A percentile compares a stretch with the other conserved stretches of the same genome.
Evolutionary conservation across 2,113 vertebrate species (phyloP).

Genomic region (Malurus cyaneus): DNA sequence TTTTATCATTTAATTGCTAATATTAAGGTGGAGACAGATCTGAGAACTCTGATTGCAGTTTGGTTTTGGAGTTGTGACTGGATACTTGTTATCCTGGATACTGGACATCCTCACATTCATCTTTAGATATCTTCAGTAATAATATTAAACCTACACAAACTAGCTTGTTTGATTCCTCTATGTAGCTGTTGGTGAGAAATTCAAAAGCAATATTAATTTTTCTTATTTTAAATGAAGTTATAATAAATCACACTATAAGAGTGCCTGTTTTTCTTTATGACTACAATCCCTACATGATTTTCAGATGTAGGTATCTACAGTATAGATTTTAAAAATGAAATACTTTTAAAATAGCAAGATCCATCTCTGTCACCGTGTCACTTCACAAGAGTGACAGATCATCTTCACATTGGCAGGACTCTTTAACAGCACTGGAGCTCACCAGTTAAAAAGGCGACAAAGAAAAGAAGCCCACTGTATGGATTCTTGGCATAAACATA

Average conservation of each 20-base stretch:
- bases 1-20: not conserved
- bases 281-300: not conserved
- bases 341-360: not conserved
- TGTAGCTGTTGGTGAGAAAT: not conserved
- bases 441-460: not conserved
- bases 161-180: not conserved
- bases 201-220: not conserved
- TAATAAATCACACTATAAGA: not conserved
- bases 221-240: not conserved
- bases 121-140: not conserved
- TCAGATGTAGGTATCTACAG: not conserved
- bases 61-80: not conserved
- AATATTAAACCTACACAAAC: not conserved
- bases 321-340: not conserved
- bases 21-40: not conserved
- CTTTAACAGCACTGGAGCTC: not conserved
- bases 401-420: not conserved
- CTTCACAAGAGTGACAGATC: not conserved
- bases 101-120: not conserved
- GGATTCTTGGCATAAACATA: not conserved
- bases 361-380: not conserved
- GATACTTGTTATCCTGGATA: not conserved
- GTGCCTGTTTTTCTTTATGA: not conserved
- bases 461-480: not conserved
- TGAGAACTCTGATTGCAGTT: not conserved